Conservation (phyloP, 2,888 invertebrate species). For the Euclidia mi region DNA sequence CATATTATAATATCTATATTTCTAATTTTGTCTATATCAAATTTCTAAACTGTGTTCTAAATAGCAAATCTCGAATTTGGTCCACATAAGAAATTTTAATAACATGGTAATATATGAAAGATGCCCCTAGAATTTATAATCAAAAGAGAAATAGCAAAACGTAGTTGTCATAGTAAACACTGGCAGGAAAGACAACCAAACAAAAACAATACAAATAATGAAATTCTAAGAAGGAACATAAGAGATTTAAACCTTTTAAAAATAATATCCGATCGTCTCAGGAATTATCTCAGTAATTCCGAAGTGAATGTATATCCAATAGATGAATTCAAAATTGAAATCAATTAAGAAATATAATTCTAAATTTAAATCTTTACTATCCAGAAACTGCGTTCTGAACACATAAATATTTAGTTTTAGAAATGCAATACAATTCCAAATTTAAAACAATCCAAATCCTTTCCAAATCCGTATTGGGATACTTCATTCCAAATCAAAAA, state of each 20-base stretch:
- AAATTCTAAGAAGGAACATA: slow-evolving; percentile 65
- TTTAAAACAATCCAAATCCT: slow-evolving; percentile 44
- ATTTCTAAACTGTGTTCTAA: slow-evolving; percentile 23
- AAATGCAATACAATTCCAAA: slow-evolving; percentile 54
- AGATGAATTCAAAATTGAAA: slow-evolving; percentile 33
- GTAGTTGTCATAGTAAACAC: slow-evolving; percentile 49
- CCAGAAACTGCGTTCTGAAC: slow-evolving; percentile 17
- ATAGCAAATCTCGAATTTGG: slow-evolving; percentile 33
- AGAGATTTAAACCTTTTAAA: slow-evolving; percentile 36
- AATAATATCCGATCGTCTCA: slow-evolving; percentile 46
- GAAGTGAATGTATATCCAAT: slow-evolving; percentile 37
- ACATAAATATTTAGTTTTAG: slow-evolving; percentile 33
- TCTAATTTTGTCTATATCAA: slow-evolving; percentile 24
- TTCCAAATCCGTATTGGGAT: slow-evolving; percentile 24
- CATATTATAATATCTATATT: slow-evolving; percentile 40
- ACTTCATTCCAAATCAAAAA: slow-evolving; percentile 33
- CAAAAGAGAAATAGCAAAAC: slow-evolving; percentile 39
- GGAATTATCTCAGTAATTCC: slow-evolving; percentile 33
- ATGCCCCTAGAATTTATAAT: slow-evolving; percentile 46
- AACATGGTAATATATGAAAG: slow-evolving; percentile 41
- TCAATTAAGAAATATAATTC: slow-evolving; percentile 33
- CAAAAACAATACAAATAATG: slow-evolving; percentile 48
- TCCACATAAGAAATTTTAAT: slow-evolving; percentile 21
- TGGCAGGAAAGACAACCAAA: slow-evolving; percentile 57
- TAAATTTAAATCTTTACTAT: slow-evolving; percentile 47